Evolutionary conservation across 2,797 vertebrate species (phyloP).

Genomic region (Cyclopterus lumpus): DNA sequence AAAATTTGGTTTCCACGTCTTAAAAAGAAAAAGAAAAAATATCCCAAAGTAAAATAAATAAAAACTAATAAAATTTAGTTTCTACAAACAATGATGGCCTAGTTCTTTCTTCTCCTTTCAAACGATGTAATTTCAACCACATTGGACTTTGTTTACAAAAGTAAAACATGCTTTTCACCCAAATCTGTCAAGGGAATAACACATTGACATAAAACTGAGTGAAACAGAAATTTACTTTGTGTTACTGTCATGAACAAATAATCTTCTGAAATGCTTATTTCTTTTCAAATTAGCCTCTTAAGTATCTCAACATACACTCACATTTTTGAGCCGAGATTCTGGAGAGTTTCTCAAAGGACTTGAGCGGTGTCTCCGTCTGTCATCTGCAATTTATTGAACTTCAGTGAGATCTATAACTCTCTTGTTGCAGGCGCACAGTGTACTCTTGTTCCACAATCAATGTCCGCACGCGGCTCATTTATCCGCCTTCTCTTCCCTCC

Average conservation of each 20-base stretch:
- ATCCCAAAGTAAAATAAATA: neutral
- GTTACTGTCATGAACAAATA: slow-evolving; percentile 1
- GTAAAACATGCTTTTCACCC: slow-evolving; percentile 3
- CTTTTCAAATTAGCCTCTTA: neutral
- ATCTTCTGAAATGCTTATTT: neutral
- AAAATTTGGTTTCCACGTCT: neutral
- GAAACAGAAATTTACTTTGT: neutral
- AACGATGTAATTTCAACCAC: neutral
- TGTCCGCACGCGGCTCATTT: slow-evolving; percentile 24
- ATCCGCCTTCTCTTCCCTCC: slow-evolving; percentile 25
- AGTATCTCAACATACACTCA: slow-evolving; percentile 6
- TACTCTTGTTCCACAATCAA: slow-evolving; percentile 8
- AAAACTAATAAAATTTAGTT: too few species aligned
- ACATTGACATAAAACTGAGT: neutral
- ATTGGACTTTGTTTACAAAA: slow-evolving; percentile 1
- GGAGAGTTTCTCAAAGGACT: slow-evolving; percentile 3
- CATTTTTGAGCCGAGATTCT: slow-evolving; percentile 9
- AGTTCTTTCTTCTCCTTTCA: neutral
- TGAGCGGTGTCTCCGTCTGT: slow-evolving; percentile 3
- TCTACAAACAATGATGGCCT: slow-evolving; percentile 10
- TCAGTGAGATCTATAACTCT: slow-evolving; percentile 11
- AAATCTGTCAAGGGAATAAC: slow-evolving; percentile 12
- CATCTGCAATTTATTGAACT: slow-evolving; percentile 21
- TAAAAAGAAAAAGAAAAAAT: neutral
- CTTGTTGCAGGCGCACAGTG: slow-evolving; percentile 4